Evolutionary conservation across 2,113 vertebrate genomes (phyloP), one percentile per base, ranked within the genome.

Genomic region (Crotalus viridis): DNA sequence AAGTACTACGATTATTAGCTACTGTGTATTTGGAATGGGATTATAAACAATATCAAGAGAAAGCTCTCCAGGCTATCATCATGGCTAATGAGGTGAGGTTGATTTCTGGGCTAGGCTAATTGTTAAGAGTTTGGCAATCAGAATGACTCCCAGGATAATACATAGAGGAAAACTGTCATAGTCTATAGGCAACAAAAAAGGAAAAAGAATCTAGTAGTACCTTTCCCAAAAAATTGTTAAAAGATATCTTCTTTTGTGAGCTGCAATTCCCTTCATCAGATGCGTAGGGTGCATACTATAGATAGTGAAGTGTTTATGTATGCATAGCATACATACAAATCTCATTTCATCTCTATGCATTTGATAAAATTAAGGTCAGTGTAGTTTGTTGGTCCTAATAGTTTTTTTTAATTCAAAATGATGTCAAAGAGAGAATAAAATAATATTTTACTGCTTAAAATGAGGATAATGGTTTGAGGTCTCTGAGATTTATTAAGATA

Each of bases 1-100:
- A 98, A 96, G 96, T 97, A 91, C 97, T 99, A 86, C 97, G 98
- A n/a, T 96, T 99, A 91, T 97, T 99, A 6, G 98, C 98, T 33
- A 98, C 97, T 3, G 97, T 97, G 92, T 99, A 99, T 96, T 95
- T 99, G 0, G 98, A 99, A 56, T 99, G 98, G 98, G 98, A 98
- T 89, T 97, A 96, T 95, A 97, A 88, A 85, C 95, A 95, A 55
- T 97, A 98, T 96, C 96, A 97, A 94, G 98, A 98, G 48, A 98
- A 99, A 93, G 98, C 98, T 69, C 93, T 99, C 89, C 93, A 92
- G 89, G 98, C 98, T 93, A 94, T 99, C 94, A 97, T 1, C 94
- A 95, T 99, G 96, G 99, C 99, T 92, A 99, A 99, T 94, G 97
- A 99, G 98, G 99, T 99, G 93, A 94, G 22, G 9, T 13, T 28